Percentiles rank a stretch among this genome's conserved stretches.
Evolutionary conservation across 2,888 invertebrate species (phyloP).

Genomic region (Apamea sordens): DNA sequence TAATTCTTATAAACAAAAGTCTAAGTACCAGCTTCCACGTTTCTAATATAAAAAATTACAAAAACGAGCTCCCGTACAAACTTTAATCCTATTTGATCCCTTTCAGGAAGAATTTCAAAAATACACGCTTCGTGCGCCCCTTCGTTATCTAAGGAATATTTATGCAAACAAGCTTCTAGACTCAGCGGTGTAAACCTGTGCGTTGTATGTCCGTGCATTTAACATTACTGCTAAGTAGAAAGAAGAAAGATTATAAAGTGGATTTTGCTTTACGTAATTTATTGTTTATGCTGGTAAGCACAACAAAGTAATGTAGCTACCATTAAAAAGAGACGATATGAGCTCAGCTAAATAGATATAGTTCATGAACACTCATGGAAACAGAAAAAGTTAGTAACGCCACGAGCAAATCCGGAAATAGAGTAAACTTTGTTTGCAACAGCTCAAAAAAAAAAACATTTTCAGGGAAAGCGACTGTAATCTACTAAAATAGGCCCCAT

Average conservation of each 20-base stretch:
- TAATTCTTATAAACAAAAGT: no score
- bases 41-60: no score
- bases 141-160: no score
- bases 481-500: not conserved
- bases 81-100: no score
- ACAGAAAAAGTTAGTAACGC: constrained; percentile 1
- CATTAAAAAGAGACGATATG: not conserved
- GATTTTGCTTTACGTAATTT: not conserved
- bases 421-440: not conserved
- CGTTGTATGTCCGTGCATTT: not conserved
- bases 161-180: no score
- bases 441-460: not conserved
- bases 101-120: no score
- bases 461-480: not conserved
- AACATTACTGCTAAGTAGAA: not conserved
- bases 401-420: not conserved
- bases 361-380: not conserved
- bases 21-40: no score
- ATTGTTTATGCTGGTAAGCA: no score
- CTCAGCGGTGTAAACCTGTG: no score
- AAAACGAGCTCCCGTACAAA: no score
- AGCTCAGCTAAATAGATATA: not conserved
- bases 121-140: no score
- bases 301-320: not conserved
- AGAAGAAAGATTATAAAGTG: not conserved